Percentiles rank a stretch among this genome's conserved stretches.
Conservation (phyloP, 2,888 invertebrate genomes). For the Teleiodes luculella region DNA sequence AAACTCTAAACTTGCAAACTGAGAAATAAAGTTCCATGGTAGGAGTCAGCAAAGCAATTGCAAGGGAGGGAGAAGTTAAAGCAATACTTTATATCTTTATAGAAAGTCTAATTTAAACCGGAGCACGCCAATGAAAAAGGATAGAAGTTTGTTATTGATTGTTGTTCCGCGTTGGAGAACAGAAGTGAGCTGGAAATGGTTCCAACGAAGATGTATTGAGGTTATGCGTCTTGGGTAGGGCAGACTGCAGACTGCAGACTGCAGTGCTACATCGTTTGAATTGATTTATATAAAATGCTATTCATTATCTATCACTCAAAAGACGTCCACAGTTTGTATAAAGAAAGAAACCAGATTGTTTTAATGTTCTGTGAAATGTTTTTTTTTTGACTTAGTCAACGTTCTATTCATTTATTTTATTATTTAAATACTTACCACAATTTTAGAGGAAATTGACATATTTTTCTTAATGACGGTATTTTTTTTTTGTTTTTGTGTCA, state of each 20-base stretch:
- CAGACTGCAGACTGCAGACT: too few relatives aligned
- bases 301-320: too few relatives aligned
- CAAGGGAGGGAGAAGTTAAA: constrained; percentile 39
- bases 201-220: constrained; percentile 31
- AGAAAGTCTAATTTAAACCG: constrained; percentile 43
- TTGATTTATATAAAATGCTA: too few relatives aligned
- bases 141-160: constrained; percentile 53
- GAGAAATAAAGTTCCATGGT: background rate
- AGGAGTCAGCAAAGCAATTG: constrained; percentile 30
- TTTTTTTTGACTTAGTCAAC: too few relatives aligned
- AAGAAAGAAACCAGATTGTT: too few relatives aligned
- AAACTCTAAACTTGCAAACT: background rate
- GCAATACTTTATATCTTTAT: constrained; percentile 47
- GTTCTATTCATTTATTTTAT: too few relatives aligned
- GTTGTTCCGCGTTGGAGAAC: constrained; percentile 40
- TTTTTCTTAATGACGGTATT: too few relatives aligned
- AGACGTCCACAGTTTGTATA: too few relatives aligned
- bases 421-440: too few relatives aligned
- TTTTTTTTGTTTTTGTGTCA: too few relatives aligned
- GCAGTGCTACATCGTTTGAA: background rate
- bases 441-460: too few relatives aligned
- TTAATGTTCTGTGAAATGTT: too few relatives aligned
- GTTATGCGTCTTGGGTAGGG: constrained; percentile 25
- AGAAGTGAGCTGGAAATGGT: constrained; percentile 24
- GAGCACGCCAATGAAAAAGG: constrained; percentile 42